Conservation (phyloP, 2,113 vertebrate species). For the rabbit (Oryctolagus cuniculus) region mOryCun1.1 NC_091444.1:33103501-33104000, state of each 20-base stretch:
- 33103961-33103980: not conserved
- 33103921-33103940: not conserved
- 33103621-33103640: not conserved
- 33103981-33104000: not conserved
- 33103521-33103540: not conserved
- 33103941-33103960: no score
- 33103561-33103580: not conserved
- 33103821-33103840: not conserved
- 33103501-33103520: not conserved
- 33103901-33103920: not conserved
- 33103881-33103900: not conserved
- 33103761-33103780: not conserved
- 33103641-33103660: not conserved
- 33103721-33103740: not conserved
- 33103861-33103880: not conserved
- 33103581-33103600: not conserved
- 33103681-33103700: not conserved
- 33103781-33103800: not conserved
- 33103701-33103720: fast-evolving
- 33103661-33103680: not conserved
- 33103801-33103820: not conserved
- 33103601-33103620: not conserved
- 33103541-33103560: not conserved
- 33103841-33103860: slow-evolving; percentile 1
- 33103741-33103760: not conserved